These are phyloP conservation scores for Apodemia mormo DNA, from an alignment of 2,888 invertebrate genomes.

Conservation along the genomic window DNA sequence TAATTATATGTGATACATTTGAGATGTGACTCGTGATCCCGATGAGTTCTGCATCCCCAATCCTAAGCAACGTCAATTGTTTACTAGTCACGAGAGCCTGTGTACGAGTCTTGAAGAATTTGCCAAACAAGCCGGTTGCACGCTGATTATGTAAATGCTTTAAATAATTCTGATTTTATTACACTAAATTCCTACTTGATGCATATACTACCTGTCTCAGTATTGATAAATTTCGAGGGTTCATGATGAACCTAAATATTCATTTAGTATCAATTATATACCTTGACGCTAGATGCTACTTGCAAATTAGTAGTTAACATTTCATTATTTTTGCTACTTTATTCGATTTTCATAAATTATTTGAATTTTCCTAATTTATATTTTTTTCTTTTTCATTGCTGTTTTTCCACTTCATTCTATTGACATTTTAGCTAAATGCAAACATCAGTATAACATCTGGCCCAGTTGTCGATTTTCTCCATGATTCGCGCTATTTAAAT, in stretches of 20 bases:
- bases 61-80: constrained; percentile 12
- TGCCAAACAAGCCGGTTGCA: not conserved
- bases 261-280: too few relatives aligned
- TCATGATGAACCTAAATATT: not conserved
- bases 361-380: not conserved
- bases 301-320: too few relatives aligned
- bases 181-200: too few relatives aligned
- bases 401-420: too few relatives aligned
- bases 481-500: not conserved
- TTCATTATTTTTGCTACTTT: too few relatives aligned
- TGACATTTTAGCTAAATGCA: too few relatives aligned
- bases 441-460: constrained; percentile 20
- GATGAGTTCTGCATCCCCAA: not conserved
- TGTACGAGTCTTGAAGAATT: not conserved
- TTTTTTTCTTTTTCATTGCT: too few relatives aligned
- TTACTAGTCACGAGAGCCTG: not conserved
- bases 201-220: too few relatives aligned
- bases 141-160: not conserved
- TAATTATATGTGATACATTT: constrained; percentile 57
- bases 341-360: too few relatives aligned
- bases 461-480: not conserved
- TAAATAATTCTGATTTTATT: not conserved
- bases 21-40: constrained; percentile 53
- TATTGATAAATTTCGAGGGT: not conserved
- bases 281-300: too few relatives aligned